Percentiles rank a stretch among this genome's conserved stretches.
phyloP scores from a whole-genome alignment of 2,113 vertebrate genomes.

The Eptatretus burgeri region DNA sequence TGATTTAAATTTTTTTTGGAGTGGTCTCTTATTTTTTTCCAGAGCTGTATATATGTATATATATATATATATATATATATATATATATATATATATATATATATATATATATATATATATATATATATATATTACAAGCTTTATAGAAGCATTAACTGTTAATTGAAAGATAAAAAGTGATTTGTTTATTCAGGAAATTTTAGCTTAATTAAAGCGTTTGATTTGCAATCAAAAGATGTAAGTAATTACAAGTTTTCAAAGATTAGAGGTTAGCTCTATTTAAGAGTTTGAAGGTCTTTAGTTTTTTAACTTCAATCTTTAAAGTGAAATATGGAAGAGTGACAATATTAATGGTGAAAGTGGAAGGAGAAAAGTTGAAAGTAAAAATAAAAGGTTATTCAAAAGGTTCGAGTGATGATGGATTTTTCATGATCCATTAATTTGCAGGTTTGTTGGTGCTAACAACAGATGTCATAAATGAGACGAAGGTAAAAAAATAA shows the following conservation, averaged over 20 bases:
- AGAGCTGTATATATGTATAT: too few species aligned
- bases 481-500: not conserved
- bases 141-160: slow-evolving; percentile 14
- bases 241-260: slow-evolving; percentile 13
- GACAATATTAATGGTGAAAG: slow-evolving; percentile 8
- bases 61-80: too few species aligned
- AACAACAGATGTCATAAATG: not conserved
- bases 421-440: too few species aligned
- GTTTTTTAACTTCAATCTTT: not conserved
- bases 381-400: not conserved
- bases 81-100: too few species aligned
- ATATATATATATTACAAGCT: not conserved
- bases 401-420: too few species aligned
- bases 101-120: slow-evolving; percentile 5
- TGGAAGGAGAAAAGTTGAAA: not conserved
- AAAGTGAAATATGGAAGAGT: not conserved
- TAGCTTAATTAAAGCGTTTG: slow-evolving; percentile 16
- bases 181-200: slow-evolving; percentile 12
- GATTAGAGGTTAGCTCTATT: slow-evolving; percentile 11
- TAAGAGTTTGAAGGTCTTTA: not conserved
- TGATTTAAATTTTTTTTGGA: too few species aligned
- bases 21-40: too few species aligned
- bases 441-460: not conserved
- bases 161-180: slow-evolving; percentile 14
- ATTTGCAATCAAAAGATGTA: slow-evolving; percentile 14